These are phyloP conservation scores for Gallirallus australis DNA, from an alignment of 2,797 vertebrate genomes.

Conservation along the genomic window DNA sequence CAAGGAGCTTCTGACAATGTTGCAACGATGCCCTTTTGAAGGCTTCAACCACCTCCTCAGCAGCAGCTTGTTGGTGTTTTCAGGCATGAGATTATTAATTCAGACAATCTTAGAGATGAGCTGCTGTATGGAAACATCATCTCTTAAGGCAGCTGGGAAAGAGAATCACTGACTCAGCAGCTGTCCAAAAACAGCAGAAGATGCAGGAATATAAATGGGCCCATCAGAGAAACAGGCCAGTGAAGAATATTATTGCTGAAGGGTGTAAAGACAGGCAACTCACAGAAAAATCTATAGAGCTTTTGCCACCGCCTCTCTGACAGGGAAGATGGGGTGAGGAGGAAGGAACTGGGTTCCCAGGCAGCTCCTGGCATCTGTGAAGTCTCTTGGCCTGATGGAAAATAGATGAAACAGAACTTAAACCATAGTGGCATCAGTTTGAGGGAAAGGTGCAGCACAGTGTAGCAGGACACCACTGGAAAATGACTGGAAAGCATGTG, in stretches of 20 bases:
- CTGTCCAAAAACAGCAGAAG: not conserved
- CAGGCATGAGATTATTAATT: not conserved
- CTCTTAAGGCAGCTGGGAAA: not conserved
- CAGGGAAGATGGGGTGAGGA: not conserved
- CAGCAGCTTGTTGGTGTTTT: not conserved
- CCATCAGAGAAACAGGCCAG: not conserved
- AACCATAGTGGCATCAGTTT: not conserved
- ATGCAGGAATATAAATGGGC: not conserved
- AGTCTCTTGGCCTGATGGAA: not conserved
- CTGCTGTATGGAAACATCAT: not conserved
- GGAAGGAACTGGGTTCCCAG: not conserved
- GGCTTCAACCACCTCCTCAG: not conserved
- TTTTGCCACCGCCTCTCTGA: not conserved
- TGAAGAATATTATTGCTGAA: not conserved
- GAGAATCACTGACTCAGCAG: not conserved
- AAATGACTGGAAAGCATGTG: not conserved
- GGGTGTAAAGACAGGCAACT: not conserved
- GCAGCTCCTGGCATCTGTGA: not conserved
- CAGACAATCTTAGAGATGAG: not conserved
- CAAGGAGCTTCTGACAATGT: fast-evolving
- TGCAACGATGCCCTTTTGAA: fast-evolving
- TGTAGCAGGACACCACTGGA: not conserved
- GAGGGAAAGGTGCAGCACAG: not conserved
- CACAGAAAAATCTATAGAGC: not conserved
- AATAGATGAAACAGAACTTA: not conserved